Evolutionary conservation across 64 coral and sea anemone genomes (phyloP), one percentile per base, ranked within the genome.

Genomic region (Pocillopora verrucosa): DNA sequence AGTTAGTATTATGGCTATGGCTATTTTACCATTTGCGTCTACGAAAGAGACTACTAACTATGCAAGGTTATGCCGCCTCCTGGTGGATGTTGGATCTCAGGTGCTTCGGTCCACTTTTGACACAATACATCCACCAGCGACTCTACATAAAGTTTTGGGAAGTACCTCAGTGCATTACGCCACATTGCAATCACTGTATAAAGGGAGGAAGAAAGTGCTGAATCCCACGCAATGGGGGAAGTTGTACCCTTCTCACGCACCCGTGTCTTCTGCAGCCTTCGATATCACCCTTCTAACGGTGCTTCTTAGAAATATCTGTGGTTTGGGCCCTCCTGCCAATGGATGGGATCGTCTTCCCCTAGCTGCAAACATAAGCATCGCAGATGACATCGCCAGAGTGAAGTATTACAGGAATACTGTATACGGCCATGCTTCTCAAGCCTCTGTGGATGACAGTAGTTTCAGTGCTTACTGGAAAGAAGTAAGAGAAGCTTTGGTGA

Each of bases 331-430:
- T 5, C 88, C 88, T 15, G 34, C 62, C 11, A 68, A 17, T 22
- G 88, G 88, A n/a, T 89, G 88, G 88, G 88, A 89, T 51, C 24
- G 10, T 14, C 88, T 89, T 38, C 88, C 88, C 9, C 24, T 24
- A 13, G 1, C 82, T 6, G 35, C 82, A 57, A 83, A 92, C 83
- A 86, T 16, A 56, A 86, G 37, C 5, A 84, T 17, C 2, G 89
- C 83, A 58, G 89, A 56, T 19, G 82, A 85, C 35, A 64, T 91
- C 15, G 89, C 74, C 16, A 69, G 89, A 15, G 59, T 91, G 41
- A 91, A 91, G 34, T 91, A 76, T 60, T 91, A 91, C 61, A 36
- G 89, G 17, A 91, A 91, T 17, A 74, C 61, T 35, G 20, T 91
- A 4, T 84, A 82, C 37, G 89, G 59, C n/a, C 89, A 91, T 76